Evolutionary conservation across 37 sponge, comb jelly and placozoan species (phyloP), one percentile per base, ranked within the genome.

Genomic region (Beroe ovata): DNA sequence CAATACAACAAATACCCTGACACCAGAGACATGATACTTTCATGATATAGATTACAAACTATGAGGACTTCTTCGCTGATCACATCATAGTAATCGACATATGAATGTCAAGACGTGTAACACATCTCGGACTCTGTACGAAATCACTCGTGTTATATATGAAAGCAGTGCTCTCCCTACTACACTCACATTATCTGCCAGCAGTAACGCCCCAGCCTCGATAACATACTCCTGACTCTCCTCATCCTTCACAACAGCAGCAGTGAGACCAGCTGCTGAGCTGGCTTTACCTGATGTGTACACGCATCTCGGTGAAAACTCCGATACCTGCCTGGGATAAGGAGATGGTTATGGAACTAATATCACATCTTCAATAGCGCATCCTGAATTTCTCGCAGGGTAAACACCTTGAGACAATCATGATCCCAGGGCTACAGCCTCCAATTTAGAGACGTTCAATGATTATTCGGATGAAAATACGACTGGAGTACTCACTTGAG

Each of bases 1-100:
- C 99, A 61, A 98, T 98, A 88, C 99, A 98, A 54, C 99, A 98
- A 64, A 98, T 95, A 90, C 99, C 99, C 96, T 96, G 91, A 23
- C 8, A 0, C 32, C 8, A 71, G 29, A 4, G 71, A n/a, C n/a
- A n/a, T n/a, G n/a, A n/a, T n/a, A n/a, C n/a, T n/a, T n/a, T n/a
- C n/a, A n/a, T n/a, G n/a, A 58, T 58, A 18, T 58, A n/a, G n/a
- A n/a, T n/a, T n/a, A n/a, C n/a, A n/a, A n/a, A n/a, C n/a, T n/a
- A n/a, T n/a, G n/a, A n/a, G n/a, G n/a, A n/a, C n/a, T n/a, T n/a
- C n/a, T n/a, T n/a, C n/a, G n/a, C n/a, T n/a, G n/a, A n/a, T n/a
- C n/a, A n/a, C n/a, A n/a, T n/a, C n/a, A n/a, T n/a, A n/a, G n/a
- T 58, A 58, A 58, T 58, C 11, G 59, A 58, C 16, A 11, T 18